phyloP scores from a whole-genome alignment of 1,140 invertebrate genomes.

The Bathynomus jamesi region DNA sequence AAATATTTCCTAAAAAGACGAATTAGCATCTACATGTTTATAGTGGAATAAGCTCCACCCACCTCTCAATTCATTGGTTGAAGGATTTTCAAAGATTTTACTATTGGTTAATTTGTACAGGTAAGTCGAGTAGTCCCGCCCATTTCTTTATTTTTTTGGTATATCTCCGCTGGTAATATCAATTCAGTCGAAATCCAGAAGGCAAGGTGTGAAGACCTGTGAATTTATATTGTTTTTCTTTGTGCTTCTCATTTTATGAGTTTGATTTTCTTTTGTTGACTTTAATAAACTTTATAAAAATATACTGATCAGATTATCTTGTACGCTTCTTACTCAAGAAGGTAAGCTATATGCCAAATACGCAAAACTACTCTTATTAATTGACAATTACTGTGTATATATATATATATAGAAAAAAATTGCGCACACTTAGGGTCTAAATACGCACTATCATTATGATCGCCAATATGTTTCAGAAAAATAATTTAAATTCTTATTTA shows the following conservation, averaged over 20 bases:
- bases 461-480: no score
- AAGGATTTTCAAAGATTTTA: background rate
- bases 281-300: background rate
- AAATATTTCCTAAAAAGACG: background rate
- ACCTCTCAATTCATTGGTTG: background rate
- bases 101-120: background rate
- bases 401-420: no score
- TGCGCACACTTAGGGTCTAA: no score
- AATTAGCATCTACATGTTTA: background rate
- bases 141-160: background rate
- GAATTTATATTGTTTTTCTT: background rate
- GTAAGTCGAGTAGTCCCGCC: background rate
- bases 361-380: background rate
- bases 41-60: background rate
- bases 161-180: background rate
- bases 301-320: background rate
- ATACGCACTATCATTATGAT: no score
- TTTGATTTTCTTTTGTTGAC: background rate
- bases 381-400: background rate
- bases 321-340: background rate
- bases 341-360: background rate
- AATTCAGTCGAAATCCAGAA: background rate
- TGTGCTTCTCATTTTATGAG: background rate
- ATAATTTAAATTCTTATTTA: no score
- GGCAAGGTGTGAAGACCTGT: background rate